phyloP scores from a whole-genome alignment of 2,797 vertebrate species.

The Microctenopoma lineatum region DNA sequence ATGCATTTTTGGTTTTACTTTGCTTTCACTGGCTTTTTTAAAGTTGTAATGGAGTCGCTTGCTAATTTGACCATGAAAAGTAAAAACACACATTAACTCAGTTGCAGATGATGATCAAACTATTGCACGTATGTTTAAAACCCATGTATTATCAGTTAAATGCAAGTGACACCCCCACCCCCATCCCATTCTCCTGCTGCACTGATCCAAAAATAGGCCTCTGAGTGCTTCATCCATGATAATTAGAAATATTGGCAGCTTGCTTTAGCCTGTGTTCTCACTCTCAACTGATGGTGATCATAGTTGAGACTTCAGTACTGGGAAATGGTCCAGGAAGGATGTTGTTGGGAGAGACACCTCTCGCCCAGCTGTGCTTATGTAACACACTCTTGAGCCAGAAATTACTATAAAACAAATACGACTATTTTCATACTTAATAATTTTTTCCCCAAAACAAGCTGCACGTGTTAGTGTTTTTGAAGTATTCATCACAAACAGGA shows the following conservation, averaged over 20 bases:
- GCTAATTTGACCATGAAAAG: constrained; percentile 24
- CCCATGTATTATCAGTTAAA: background rate
- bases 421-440: constrained; percentile 62
- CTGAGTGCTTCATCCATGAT: constrained; percentile 56
- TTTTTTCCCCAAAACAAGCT: constrained; percentile 52
- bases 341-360: constrained; percentile 43
- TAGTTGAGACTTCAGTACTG: constrained; percentile 50
- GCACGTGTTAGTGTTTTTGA: constrained; percentile 33
- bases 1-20: background rate
- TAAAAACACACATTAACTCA: constrained; percentile 1
- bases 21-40: too few species aligned
- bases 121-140: background rate
- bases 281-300: constrained; percentile 55
- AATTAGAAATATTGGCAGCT: constrained; percentile 67
- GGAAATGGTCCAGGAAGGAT: constrained; percentile 58
- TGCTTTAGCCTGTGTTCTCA: constrained; percentile 53
- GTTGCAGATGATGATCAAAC: background rate
- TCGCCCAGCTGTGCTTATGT: constrained; percentile 59
- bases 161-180: background rate
- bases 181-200: constrained; percentile 31
- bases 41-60: too few species aligned
- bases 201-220: constrained; percentile 58
- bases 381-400: constrained; percentile 44
- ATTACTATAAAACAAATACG: constrained; percentile 57
- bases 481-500: constrained; percentile 46